phyloP scores from a whole-genome alignment of 2,888 invertebrate genomes.

The Stenoptilia bipunctidactyla region DNA sequence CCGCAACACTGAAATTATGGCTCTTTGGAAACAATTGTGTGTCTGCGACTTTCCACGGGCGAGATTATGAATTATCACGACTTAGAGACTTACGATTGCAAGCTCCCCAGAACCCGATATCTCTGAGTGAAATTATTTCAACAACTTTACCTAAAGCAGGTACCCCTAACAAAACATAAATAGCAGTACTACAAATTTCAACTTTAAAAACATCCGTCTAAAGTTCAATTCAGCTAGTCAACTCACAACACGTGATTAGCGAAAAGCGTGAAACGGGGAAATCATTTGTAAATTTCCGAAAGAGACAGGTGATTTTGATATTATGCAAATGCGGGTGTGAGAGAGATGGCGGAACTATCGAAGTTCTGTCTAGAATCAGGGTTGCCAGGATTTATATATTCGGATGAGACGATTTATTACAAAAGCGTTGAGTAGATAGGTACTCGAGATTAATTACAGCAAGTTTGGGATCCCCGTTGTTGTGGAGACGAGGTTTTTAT shows the following conservation, averaged over 20 bases:
- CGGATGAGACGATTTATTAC: slow-evolving; percentile 70
- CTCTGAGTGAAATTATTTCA: slow-evolving; percentile 17
- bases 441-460: slow-evolving; percentile 64
- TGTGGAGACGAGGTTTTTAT: slow-evolving; percentile 19
- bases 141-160: slow-evolving; percentile 15
- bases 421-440: slow-evolving; percentile 60
- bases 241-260: slow-evolving; percentile 40
- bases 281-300: slow-evolving; percentile 63
- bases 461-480: slow-evolving; percentile 53
- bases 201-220: slow-evolving; percentile 23
- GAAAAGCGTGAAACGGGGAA: slow-evolving; percentile 62
- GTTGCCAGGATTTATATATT: slow-evolving; percentile 50
- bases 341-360: slow-evolving; percentile 34
- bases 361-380: slow-evolving; percentile 40
- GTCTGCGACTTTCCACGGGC: slow-evolving; percentile 12
- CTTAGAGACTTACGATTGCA: neutral
- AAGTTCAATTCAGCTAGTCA: slow-evolving; percentile 23
- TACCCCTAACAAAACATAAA: slow-evolving; percentile 4
- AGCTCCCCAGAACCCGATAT: slow-evolving; percentile 12
- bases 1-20: slow-evolving; percentile 28
- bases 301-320: slow-evolving; percentile 59
- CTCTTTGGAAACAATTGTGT: slow-evolving; percentile 35
- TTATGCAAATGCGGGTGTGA: slow-evolving; percentile 52
- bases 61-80: slow-evolving; percentile 1
- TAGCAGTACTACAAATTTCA: slow-evolving; percentile 19